Base-by-base conservation (phyloP, 2,113 vertebrate genomes). In the Pygoscelis adeliae region DNA sequence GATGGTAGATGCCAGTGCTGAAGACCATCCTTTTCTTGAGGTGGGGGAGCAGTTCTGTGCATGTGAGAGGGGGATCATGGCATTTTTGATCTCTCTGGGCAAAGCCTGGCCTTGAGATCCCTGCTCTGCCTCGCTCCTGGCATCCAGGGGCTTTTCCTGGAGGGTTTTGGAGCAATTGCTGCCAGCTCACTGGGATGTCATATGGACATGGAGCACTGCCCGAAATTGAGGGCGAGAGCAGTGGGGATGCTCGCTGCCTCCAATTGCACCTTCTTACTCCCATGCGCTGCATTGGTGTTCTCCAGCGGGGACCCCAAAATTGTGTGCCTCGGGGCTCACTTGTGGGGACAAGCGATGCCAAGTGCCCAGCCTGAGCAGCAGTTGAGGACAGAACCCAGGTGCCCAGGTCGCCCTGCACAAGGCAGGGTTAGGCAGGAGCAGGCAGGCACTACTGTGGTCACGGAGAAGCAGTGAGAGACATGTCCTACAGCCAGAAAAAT, bases 141-240 rank as follows among this genome's bases (percentile, higher is more conserved):
- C 11, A 44, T 1, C 55, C 79, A 9, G 50, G 10, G 47, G 11
- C 22, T 40, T 69, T 36, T 49, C 13, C 73, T 32, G 2, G 34
- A 42, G 11, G 13, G 2, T 15, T 67, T 58, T 32, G 17, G 78
- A 58, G 13, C 13, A 2, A 4, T 12, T 1, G 1, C 11, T 34
- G 21, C 26, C 36, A 20, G 55, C 36, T 30, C 13, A 4, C 30
- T 5, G 1, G 7, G 66, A 3, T 38, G 10, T 16, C 3, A 1
- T 17, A 7, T 0, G 10, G n/a, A 36, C 25, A 25, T 21, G 44
- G 50, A 71, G 16, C 77, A 34, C 5, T n/a, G 1, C 25, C 46
- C 6, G 0, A 6, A 23, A 14, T 1, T 0, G 3, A 30, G 2
- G 5, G 18, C 25, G 58, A 10, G 67, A 21, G 40, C 10, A 1